Evolutionary conservation across 1,140 invertebrate species (phyloP), one percentile per base, ranked within the genome.

Genomic region (Aphaenogaster floridana): DNA sequence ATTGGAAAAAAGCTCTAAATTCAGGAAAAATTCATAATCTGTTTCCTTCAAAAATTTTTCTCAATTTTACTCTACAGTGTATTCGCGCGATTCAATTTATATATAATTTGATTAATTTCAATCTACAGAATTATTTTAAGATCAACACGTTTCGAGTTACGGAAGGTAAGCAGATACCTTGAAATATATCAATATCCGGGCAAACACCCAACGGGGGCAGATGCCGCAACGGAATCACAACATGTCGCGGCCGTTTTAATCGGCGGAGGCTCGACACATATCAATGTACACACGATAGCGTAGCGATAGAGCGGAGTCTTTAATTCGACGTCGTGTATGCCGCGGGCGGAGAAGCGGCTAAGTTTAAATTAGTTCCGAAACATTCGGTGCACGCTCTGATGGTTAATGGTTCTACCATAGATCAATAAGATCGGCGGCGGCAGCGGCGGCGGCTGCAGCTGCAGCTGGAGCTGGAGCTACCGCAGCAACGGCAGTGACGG

Each of bases 351-450:
- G 92, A 90, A 89, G 90, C 87, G 87, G 86, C 89, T 87, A 94
- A 93, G 92, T 94, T 94, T 93, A 94, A 95, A 94, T 94, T 94
- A 95, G 93, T 95, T 94, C 91, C 90, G 91, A 93, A 94, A 93
- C 94, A 92, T 94, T 94, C 92, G 92, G 91, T 90, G 90, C 92
- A 91, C 91, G 88, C 91, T 90, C 77, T 91, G 88, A 85, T 90
- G 91, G 90, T 92, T 93, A 93, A 94, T 93, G 93, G 92, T 90
- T 92, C 90, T 89, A 71, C 69, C 80, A 80, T 61, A 88, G 86
- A 88, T 92, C 91, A 83, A 92, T 89, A 80, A 48, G 79, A 86
- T 85, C 83, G 7, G 28, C 11, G 39, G 64, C 6, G 54, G 39
- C 21, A n/a, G 77, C 57, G 7, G 79, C 36, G 57, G 61, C 61